Evolutionary conservation across 2,888 invertebrate species (phyloP), one percentile per base, ranked within the genome.

Genomic region (Rhopalosiphum nymphaeae): DNA sequence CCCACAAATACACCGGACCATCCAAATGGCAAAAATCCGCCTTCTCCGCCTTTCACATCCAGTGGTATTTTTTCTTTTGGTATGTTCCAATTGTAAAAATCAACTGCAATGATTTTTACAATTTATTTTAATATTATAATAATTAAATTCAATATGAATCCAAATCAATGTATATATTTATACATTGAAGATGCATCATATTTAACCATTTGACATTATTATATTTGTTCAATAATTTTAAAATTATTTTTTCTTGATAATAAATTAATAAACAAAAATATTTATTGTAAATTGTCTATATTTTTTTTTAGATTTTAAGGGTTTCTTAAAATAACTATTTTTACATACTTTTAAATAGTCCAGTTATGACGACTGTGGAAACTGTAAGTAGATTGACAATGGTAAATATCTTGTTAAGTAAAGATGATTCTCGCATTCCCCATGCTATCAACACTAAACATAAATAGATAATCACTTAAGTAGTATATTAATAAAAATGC

Each of bases 1-100:
- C 98, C 98, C 0, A 98, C 97, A 98, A 98, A 98, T 10, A 98
- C 97, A 0, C 98, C 99, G 0, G 97, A 97, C 78, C 99, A 96
- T 0, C 99, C 99, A 96, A 97, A 99, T 0, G 99, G 99, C 96
- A 98, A 97, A 96, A 99, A 99, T 0, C 99, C 99, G 0, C 99
- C 99, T 0, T 96, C 96, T 0, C 99, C 99, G 0, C 97, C 97
- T 57, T 96, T 95, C 16, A 96, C 96, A 4, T 95, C 95, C 0
- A 96, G 95, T 0, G 97, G 97, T 42, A 98, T 97, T 91, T 97
- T 96, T 44, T 96, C 96, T 89, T 95, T 95, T 0, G 97, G 96
- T 44, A 99, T 97, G 11, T 96, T 96, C 99, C 99, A 99, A 96
- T 99, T 99, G 3, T 96, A 96, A 0, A 97, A 96, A 95, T 98